phyloP scores from a whole-genome alignment of 2,888 invertebrate species.

The Tetragnatha montana region DNA sequence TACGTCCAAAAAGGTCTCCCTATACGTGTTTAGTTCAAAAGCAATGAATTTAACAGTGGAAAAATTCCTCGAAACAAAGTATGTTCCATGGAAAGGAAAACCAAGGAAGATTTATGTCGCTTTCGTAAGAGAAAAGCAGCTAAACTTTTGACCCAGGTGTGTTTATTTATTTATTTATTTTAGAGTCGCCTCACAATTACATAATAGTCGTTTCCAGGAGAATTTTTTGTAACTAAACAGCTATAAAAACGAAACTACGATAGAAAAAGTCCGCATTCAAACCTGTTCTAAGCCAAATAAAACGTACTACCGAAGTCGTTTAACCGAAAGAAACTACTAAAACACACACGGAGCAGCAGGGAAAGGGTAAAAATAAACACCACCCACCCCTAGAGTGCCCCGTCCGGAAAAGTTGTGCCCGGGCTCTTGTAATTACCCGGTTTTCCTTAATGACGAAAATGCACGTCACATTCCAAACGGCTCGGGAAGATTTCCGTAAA shows the following conservation, averaged over 20 bases:
- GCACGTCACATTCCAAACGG: constrained; percentile 46
- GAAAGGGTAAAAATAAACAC: constrained; percentile 12
- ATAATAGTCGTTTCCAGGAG: not conserved
- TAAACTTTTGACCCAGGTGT: constrained; percentile 33
- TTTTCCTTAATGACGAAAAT: constrained; percentile 52
- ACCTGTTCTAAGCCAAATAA: constrained; percentile 43
- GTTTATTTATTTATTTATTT: constrained; percentile 6
- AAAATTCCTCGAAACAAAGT: not conserved
- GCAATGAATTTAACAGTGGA: not conserved
- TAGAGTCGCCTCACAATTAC: constrained; percentile 15
- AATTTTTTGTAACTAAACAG: not conserved
- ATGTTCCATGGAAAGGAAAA: not conserved
- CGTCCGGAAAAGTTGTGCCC: constrained; percentile 6
- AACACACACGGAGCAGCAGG: not conserved
- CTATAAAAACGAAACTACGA: constrained; percentile 4
- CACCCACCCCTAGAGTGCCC: not conserved
- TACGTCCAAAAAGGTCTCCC: not conserved
- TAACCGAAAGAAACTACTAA: constrained; percentile 15
- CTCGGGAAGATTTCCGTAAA: constrained; percentile 19
- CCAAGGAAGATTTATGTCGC: constrained; percentile 15
- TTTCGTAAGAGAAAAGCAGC: constrained; percentile 2
- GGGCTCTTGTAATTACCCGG: constrained; percentile 41
- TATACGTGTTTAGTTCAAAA: not conserved
- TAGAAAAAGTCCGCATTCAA: constrained; percentile 30
- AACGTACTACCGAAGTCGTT: constrained; percentile 3